Evolutionary conservation across 2,888 invertebrate species (phyloP).

Genomic region (Hypsopygia costalis): DNA sequence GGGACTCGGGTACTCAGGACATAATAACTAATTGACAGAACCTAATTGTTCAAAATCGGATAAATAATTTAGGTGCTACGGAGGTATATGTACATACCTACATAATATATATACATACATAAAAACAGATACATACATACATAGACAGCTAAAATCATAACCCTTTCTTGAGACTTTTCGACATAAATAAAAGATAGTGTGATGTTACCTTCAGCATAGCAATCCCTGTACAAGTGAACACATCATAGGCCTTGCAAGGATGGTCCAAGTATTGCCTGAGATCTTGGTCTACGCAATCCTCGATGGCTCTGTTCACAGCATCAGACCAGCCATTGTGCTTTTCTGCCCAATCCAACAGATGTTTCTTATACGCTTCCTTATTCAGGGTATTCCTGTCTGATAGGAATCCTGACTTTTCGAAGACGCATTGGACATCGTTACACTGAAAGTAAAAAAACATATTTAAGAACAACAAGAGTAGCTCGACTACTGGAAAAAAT

Average conservation of each 20-base stretch:
- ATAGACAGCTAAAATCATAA: too few species aligned
- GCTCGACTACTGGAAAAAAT: too few species aligned
- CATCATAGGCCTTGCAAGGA: constrained; percentile 66
- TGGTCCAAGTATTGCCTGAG: constrained; percentile 56
- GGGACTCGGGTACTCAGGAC: too few species aligned
- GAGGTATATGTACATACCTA: too few species aligned
- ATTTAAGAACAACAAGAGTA: too few species aligned
- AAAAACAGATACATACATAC: too few species aligned
- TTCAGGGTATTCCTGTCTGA: constrained; percentile 49
- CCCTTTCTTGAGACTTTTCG: too few species aligned
- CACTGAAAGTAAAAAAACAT: constrained; percentile 46
- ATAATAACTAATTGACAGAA: too few species aligned
- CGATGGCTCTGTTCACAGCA: constrained; percentile 55
- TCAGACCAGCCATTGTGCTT: constrained; percentile 48
- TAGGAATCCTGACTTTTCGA: constrained; percentile 66
- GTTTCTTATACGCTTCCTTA: constrained; percentile 53
- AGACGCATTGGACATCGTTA: constrained; percentile 63
- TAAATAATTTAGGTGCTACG: too few species aligned
- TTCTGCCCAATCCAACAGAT: constrained; percentile 53
- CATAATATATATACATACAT: too few species aligned
- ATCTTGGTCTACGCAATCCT: constrained; percentile 60
- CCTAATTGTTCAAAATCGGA: too few species aligned
- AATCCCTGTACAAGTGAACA: constrained; percentile 67
- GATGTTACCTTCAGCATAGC: constrained; percentile 67
- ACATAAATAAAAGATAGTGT: too few species aligned